Evolutionary conservation across 2,797 vertebrate genomes (phyloP).

Genomic region (Argyrosomus regius): DNA sequence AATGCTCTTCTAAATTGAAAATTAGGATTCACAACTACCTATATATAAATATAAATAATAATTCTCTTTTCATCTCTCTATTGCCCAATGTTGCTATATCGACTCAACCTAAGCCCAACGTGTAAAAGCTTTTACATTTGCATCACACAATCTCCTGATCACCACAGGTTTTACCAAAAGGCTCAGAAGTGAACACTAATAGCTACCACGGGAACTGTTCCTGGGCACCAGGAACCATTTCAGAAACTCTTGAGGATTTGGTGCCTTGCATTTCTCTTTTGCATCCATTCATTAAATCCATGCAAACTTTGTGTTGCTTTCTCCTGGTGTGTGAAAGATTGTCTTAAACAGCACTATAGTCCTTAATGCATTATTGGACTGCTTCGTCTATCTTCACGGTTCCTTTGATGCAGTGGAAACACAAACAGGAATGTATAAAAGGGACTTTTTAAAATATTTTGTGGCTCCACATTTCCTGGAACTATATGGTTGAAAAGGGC

Average conservation of each 20-base stretch:
- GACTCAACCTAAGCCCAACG: neutral
- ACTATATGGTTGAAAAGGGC: neutral
- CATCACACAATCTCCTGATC: neutral
- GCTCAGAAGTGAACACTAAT: neutral
- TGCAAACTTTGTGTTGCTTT: neutral
- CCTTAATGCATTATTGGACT: neutral
- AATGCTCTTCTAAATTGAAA: neutral
- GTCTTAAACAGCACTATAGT: neutral
- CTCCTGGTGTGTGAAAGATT: neutral
- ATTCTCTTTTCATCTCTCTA: slow-evolving; percentile 1
- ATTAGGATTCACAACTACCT: neutral
- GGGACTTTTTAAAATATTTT: neutral
- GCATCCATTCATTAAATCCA: neutral
- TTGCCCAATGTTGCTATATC: neutral
- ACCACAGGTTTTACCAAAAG: neutral
- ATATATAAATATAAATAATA: neutral
- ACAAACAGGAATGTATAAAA: neutral
- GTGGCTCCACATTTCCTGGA: neutral
- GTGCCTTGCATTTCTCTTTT: neutral
- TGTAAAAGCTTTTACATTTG: slow-evolving; percentile 15
- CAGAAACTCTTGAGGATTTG: neutral
- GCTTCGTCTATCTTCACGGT: neutral
- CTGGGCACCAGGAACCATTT: neutral
- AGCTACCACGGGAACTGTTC: neutral
- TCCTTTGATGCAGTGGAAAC: neutral